Evolutionary conservation across 2,888 invertebrate species (phyloP), one percentile per base, ranked within the genome.

Genomic region (Platypus cylindrus): DNA sequence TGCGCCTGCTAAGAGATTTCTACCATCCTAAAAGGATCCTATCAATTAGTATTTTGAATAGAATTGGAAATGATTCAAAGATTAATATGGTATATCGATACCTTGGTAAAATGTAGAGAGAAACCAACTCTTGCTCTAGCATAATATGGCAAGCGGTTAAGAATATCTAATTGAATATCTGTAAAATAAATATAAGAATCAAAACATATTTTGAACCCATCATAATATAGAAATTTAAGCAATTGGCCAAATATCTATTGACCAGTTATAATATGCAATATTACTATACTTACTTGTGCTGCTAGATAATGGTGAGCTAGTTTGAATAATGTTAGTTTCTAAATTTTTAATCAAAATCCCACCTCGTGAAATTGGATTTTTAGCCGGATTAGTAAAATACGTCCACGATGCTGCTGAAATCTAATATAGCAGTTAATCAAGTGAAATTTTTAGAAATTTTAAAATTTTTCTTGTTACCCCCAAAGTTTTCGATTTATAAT

Each of bases 121-220:
- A 68, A 63, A 2, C 72, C 73, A 0, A 63, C 62, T 50, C 69
- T 63, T 0, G 67, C 71, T 37, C 67, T 65, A 0, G 66, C 67
- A 44, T 66, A 69, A 46, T 59, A 64, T 44, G 67, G 67, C 5
- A 52, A 40, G 17, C 31, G 24, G 7, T 9, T 3, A 26, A 3
- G 7, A 11, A 18, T 23, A 3, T 20, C 11, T n/a, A 31, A 35
- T 5, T 36, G 35, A 35, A 23, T 20, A 35, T n/a, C n/a, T n/a
- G n/a, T n/a, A 35, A 18, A 32, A 22, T 17, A 17, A 28, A 14
- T 13, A 14, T 16, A 28, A 15, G n/a, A 28, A n/a, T n/a, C n/a
- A n/a, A n/a, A n/a, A n/a, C n/a, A n/a, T n/a, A n/a, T n/a, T n/a
- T n/a, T n/a, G n/a, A n/a, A n/a, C n/a, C n/a, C n/a, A n/a, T n/a